Evolutionary conservation across 2,888 invertebrate species (phyloP).

Genomic region (Ormyrus nitidulus): DNA sequence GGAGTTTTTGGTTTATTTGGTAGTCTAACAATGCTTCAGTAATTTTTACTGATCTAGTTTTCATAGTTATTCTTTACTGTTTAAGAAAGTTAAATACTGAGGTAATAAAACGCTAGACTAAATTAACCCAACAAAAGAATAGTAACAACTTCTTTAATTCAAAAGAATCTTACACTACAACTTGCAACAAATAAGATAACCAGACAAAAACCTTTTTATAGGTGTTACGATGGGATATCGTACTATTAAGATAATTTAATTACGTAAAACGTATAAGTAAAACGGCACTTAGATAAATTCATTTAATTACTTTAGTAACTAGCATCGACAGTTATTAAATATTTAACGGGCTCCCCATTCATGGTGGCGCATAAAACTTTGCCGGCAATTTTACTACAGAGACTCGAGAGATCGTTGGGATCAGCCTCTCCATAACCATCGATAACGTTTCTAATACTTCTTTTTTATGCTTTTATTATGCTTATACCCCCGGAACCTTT

Average conservation of each 20-base stretch:
- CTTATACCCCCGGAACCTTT: not conserved
- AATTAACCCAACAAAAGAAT: too few species aligned
- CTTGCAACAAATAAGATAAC: too few species aligned
- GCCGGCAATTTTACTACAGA: not conserved
- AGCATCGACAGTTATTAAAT: conserved; percentile 17
- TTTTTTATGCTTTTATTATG: not conserved
- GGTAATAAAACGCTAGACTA: too few species aligned
- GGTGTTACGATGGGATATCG: not conserved
- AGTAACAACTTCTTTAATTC: too few species aligned
- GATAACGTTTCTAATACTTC: not conserved
- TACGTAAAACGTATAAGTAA: not conserved
- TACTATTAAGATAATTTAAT: conserved; percentile 12
- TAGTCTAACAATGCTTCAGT: too few species aligned
- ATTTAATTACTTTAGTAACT: not conserved
- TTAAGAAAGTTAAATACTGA: too few species aligned
- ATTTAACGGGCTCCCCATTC: not conserved
- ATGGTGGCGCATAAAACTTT: not conserved
- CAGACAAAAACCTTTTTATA: not conserved
- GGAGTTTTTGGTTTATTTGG: too few species aligned
- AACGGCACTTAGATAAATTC: not conserved
- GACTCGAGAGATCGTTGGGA: not conserved
- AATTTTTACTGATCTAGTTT: too few species aligned
- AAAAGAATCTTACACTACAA: too few species aligned
- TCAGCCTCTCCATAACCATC: not conserved
- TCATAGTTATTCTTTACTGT: too few species aligned